These are phyloP conservation scores for Malurus leucopterus DNA, from an alignment of 2,797 vertebrate species.

Conservation along the genomic window DNA sequence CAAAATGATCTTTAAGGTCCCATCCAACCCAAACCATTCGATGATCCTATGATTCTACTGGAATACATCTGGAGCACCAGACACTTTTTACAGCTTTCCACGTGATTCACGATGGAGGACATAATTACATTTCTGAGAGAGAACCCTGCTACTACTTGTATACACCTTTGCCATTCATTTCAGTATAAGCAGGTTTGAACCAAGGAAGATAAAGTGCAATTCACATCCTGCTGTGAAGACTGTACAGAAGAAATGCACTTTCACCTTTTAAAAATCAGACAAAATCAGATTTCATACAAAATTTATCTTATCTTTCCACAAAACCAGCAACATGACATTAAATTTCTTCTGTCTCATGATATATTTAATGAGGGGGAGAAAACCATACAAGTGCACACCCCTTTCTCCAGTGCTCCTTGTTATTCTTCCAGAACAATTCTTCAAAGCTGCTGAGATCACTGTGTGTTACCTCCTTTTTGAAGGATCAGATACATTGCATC, in stretches of 20 bases:
- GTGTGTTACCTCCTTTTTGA: constrained; percentile 40
- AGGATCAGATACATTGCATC: constrained; percentile 44
- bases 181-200: neutral
- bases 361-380: neutral
- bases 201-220: neutral
- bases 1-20: neutral
- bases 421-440: constrained; percentile 44
- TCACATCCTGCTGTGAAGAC: neutral
- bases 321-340: neutral
- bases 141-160: neutral
- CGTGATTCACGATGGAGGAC: neutral
- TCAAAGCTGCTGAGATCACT: constrained; percentile 51
- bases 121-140: neutral
- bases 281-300: neutral
- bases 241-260: neutral
- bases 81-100: neutral
- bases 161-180: neutral
- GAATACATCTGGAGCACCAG: neutral
- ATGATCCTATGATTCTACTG: neutral
- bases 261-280: neutral
- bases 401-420: constrained; percentile 22
- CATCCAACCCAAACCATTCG: neutral
- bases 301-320: neutral
- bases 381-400: neutral
- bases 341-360: neutral